Percentiles rank a stretch among this genome's conserved stretches.
These are phyloP conservation scores for Drosophila subquinaria DNA, from an alignment of 2,888 invertebrate species.

Conservation along the genomic window DNA sequence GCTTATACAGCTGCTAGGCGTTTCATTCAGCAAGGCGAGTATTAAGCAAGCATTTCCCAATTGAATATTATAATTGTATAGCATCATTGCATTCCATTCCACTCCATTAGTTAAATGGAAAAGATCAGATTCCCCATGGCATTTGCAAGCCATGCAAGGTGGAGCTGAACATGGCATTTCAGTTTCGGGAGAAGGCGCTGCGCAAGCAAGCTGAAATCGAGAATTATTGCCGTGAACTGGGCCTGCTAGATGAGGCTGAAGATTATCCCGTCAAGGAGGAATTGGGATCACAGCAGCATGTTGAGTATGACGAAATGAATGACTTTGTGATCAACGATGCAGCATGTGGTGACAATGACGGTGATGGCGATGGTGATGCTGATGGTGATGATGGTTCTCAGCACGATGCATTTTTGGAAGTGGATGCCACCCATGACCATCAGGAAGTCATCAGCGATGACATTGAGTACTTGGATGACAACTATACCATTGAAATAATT, in stretches of 20 bases:
- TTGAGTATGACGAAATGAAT: conserved; percentile 59
- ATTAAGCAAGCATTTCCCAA: background rate
- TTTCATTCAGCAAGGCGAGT: conserved; percentile 70
- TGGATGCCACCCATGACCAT: conserved; percentile 53
- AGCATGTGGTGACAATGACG: conserved; percentile 16
- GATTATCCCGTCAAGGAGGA: conserved; percentile 70
- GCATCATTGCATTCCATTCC: background rate
- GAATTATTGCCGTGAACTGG: conserved; percentile 66
- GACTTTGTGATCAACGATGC: conserved; percentile 56
- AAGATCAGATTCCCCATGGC: conserved; percentile 74
- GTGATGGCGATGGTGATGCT: conserved; percentile 1
- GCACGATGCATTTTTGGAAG: conserved; percentile 60
- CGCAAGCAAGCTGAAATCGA: conserved; percentile 79
- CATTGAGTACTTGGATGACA: conserved; percentile 74
- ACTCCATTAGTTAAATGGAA: conserved; percentile 54
- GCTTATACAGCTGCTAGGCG: conserved; percentile 78
- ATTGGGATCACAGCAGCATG: conserved; percentile 42
- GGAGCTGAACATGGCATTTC: conserved; percentile 82
- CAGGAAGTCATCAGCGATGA: conserved; percentile 64
- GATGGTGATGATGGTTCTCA: conserved; percentile 31
- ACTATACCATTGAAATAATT: conserved; percentile 65
- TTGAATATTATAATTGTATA: background rate
- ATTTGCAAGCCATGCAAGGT: conserved; percentile 83
- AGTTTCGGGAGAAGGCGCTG: conserved; percentile 81
- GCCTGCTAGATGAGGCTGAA: conserved; percentile 56